A percentile compares a stretch with the other conserved stretches of the same genome.
Evolutionary conservation across 2,113 vertebrate genomes (phyloP).

Genomic region (Ancistrus triradiatus): DNA sequence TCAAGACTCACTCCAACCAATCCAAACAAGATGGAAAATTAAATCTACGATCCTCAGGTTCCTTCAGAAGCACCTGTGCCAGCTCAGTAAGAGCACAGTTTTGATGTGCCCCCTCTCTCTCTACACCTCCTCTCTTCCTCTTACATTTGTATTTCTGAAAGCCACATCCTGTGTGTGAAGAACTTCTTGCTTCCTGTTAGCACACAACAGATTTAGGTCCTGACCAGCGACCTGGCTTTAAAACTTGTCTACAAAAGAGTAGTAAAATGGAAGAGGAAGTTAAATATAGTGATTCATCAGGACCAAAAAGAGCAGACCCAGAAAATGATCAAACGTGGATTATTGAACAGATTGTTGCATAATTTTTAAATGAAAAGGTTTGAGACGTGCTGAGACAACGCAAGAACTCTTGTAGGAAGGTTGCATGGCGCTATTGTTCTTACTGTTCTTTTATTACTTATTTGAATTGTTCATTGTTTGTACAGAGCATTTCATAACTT

Average conservation of each 20-base stretch:
- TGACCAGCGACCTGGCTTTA: background rate
- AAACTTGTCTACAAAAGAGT: background rate
- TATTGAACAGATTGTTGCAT: no score
- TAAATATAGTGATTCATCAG: slow-evolving; percentile 12
- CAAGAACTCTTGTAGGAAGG: background rate
- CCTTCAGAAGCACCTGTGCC: slow-evolving; percentile 38
- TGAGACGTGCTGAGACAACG: no score
- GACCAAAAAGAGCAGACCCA: no score
- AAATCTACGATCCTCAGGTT: background rate
- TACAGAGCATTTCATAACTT: background rate
- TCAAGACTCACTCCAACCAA: slow-evolving; percentile 24
- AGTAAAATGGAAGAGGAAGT: slow-evolving; percentile 5
- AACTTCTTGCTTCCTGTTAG: slow-evolving; percentile 51
- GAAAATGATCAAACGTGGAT: no score
- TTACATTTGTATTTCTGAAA: slow-evolving; percentile 44
- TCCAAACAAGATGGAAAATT: background rate
- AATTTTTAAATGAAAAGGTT: no score
- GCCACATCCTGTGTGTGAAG: slow-evolving; percentile 71
- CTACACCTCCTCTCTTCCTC: slow-evolving; percentile 61
- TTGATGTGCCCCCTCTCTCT: slow-evolving; percentile 50
- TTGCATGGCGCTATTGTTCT: no score
- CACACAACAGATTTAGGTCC: slow-evolving; percentile 15
- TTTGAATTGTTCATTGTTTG: no score
- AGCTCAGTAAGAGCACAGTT: slow-evolving; percentile 39
- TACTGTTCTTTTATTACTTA: no score